Evolutionary conservation across 2,888 invertebrate genomes (phyloP), one percentile per base, ranked within the genome.

Genomic region (Hydraecia micacea): DNA sequence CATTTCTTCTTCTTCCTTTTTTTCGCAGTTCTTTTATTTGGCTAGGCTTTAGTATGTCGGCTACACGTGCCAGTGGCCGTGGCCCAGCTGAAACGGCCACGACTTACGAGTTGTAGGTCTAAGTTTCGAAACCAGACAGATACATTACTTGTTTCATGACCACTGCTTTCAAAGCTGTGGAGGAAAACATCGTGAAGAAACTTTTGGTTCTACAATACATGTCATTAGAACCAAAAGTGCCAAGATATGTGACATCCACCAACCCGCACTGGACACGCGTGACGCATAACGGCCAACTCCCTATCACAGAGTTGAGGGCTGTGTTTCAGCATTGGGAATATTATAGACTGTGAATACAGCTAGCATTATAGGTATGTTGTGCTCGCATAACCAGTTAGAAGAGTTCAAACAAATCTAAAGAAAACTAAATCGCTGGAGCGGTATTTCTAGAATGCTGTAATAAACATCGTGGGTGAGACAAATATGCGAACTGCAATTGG

Each of bases 401-500:
- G 55, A 58, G 11, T n/a, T n/a, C n/a, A 58, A 58, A n/a, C 28
- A 55, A 46, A 60, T 60, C 0, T 67, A 58, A 9, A 58, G 11
- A 49, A 62, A 70, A 3, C 6, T 5, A 18, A 72, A 75, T 3
- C 21, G 3, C 32, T 60, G 15, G 25, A 28, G 5, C 2, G 46
- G 13, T 21, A 69, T 66, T 52, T 60, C 58, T 71, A 67, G 62
- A 79, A 82, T 73, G 79, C 73, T 71, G 28, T 39, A 60, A 73
- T 79, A 84, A 77, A 85, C 58, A 68, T 18, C 75, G 84, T 85
- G 79, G 83, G 79, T 80, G 76, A 83, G 62, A 77, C 73, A 83
- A 74, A 85, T 84, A 91, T 89, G 87, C 88, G 77, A 79, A 86
- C 79, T 88, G 88, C 90, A 85, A 68, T 74, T 84, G 79, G 84